Percentiles rank a stretch among this genome's conserved stretches.
phyloP scores from a whole-genome alignment of 2,888 invertebrate species.

The Drosophila demipolita region DNA sequence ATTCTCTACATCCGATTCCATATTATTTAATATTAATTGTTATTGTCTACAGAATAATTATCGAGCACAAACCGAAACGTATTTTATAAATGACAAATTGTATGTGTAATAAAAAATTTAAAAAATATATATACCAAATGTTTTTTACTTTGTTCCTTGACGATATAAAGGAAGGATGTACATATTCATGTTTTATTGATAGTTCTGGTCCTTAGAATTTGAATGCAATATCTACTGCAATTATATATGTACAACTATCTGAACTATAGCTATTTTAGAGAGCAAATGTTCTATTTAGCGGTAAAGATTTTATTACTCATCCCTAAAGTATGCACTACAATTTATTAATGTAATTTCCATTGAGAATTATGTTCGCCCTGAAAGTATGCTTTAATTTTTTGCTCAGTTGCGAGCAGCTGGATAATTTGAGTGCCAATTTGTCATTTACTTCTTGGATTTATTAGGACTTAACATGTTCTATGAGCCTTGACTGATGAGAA shows the following conservation, averaged over 20 bases:
- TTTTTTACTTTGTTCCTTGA: not conserved
- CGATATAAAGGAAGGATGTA: too few species aligned
- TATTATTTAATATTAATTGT: slow-evolving; percentile 54
- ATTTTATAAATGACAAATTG: slow-evolving; percentile 62
- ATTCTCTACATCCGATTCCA: slow-evolving; percentile 20
- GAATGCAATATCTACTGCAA: not conserved
- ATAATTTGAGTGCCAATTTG: not conserved
- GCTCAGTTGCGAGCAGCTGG: not conserved
- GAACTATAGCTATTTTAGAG: not conserved
- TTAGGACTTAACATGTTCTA: not conserved
- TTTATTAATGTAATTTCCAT: rapidly evolving
- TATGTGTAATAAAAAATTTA: slow-evolving; percentile 75
- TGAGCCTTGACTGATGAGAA: not conserved
- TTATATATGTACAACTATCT: not conserved
- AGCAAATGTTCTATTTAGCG: not conserved
- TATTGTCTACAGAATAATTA: slow-evolving; percentile 40
- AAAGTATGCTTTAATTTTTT: not conserved
- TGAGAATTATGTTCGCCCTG: not conserved
- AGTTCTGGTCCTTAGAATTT: not conserved
- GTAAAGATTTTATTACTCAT: rapidly evolving
- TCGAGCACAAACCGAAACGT: slow-evolving; percentile 45
- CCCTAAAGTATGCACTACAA: not conserved
- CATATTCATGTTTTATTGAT: too few species aligned
- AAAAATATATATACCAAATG: slow-evolving; percentile 26
- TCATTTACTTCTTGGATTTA: not conserved